phyloP scores from a whole-genome alignment of 2,888 invertebrate species.

The Epicampocera succincta region DNA sequence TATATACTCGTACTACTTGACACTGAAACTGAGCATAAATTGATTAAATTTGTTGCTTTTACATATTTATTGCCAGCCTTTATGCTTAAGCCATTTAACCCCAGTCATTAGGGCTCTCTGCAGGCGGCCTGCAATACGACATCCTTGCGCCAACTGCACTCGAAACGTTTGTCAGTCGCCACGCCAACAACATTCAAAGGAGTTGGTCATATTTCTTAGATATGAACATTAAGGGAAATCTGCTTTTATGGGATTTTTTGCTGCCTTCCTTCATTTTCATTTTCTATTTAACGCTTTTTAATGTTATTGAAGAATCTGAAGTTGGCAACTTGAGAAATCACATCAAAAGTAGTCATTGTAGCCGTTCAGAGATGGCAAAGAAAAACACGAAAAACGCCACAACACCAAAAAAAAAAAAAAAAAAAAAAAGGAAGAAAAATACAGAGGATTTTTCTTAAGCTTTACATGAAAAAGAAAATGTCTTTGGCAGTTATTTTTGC shows the following conservation, averaged over 20 bases:
- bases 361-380: no score
- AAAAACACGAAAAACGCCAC: constrained; percentile 48
- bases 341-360: constrained; percentile 57
- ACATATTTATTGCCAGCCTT: constrained; percentile 51
- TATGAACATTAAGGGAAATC: constrained; percentile 77
- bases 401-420: constrained; percentile 35
- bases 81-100: constrained; percentile 13
- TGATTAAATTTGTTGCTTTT: constrained; percentile 62
- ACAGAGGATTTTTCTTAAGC: constrained; percentile 27
- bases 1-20: constrained; percentile 64
- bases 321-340: constrained; percentile 65
- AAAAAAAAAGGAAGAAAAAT: no score
- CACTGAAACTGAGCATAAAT: constrained; percentile 64
- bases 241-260: constrained; percentile 69
- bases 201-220: constrained; percentile 61
- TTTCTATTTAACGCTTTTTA: constrained; percentile 78
- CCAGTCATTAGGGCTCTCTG: constrained; percentile 22
- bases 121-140: constrained; percentile 9
- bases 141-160: constrained; percentile 43
- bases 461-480: constrained; percentile 10
- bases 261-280: neutral
- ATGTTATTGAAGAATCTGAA: constrained; percentile 62
- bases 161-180: constrained; percentile 24
- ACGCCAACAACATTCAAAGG: neutral
- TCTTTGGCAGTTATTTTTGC: constrained; percentile 21